Conservation (phyloP, 2,797 vertebrate genomes). For the Enoplosus armatus region DNA sequence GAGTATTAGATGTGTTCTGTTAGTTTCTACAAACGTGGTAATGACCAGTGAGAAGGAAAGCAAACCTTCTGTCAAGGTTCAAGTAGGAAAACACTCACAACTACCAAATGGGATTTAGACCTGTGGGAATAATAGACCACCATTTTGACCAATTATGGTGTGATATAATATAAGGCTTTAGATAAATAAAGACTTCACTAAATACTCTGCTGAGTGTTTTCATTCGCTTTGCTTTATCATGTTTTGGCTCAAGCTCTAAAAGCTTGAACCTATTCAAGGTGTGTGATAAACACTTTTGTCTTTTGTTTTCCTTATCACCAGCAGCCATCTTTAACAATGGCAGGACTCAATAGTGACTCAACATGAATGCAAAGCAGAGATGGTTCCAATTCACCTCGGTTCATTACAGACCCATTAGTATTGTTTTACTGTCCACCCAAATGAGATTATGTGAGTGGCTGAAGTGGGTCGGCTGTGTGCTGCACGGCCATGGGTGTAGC, state of each 20-base stretch:
- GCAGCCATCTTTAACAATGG: constrained; percentile 46
- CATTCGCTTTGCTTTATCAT: constrained; percentile 43
- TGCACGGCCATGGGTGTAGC: constrained; percentile 1
- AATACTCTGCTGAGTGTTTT: constrained; percentile 26
- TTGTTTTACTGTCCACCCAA: constrained; percentile 48
- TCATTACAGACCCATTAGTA: constrained; percentile 50
- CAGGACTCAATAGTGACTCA: constrained; percentile 41
- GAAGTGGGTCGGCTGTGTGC: neutral
- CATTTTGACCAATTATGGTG: constrained; percentile 14
- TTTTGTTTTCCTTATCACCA: constrained; percentile 59
- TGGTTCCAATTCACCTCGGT: constrained; percentile 16
- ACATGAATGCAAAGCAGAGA: constrained; percentile 37
- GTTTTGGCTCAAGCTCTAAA: constrained; percentile 54
- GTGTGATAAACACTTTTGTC: constrained; percentile 50
- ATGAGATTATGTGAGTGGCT: constrained; percentile 3
- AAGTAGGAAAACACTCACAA: constrained; percentile 2
- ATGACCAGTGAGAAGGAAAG: neutral
- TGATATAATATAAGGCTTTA: constrained; percentile 1
- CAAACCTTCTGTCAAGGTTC: neutral
- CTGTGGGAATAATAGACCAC: constrained; percentile 17
- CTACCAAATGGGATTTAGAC: constrained; percentile 8
- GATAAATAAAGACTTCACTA: constrained; percentile 13
- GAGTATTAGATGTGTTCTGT: neutral
- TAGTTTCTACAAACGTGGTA: neutral
- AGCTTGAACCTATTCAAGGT: constrained; percentile 37